Conservation (phyloP, 1,140 invertebrate species). For the Potamilus streckersoni region DNA sequence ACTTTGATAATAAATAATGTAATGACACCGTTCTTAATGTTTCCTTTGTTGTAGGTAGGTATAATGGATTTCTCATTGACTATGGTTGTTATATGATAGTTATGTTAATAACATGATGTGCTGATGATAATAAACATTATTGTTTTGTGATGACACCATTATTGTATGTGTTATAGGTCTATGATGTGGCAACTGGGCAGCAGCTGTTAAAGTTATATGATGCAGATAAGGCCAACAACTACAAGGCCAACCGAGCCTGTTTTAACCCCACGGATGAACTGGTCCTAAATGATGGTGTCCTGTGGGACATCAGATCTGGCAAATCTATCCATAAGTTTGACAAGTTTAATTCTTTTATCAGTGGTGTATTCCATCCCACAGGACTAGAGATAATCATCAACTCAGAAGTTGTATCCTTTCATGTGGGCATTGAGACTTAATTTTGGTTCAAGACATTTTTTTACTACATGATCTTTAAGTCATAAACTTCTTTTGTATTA, state of each 20-base stretch:
- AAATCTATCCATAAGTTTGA: constrained; percentile 89
- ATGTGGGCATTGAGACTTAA: neutral
- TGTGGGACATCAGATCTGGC: constrained; percentile 92
- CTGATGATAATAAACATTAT: too few relatives aligned
- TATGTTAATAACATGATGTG: too few relatives aligned
- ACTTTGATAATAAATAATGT: too few relatives aligned
- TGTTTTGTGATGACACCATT: neutral
- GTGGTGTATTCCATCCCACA: constrained; percentile 97
- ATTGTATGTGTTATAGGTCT: constrained; percentile 76
- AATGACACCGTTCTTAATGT: too few relatives aligned
- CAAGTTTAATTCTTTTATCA: constrained; percentile 94
- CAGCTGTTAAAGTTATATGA: constrained; percentile 79
- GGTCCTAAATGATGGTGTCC: constrained; percentile 93
- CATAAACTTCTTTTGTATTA: too few relatives aligned
- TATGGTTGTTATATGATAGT: too few relatives aligned
- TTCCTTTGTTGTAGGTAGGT: too few relatives aligned
- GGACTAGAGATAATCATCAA: constrained; percentile 83
- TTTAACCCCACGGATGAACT: constrained; percentile 95
- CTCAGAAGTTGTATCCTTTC: constrained; percentile 71
- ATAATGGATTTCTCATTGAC: too few relatives aligned
- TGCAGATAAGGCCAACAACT: constrained; percentile 88
- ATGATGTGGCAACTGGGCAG: constrained; percentile 87
- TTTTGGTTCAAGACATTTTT: neutral
- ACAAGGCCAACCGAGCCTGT: constrained; percentile 92
- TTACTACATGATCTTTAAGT: too few relatives aligned